A percentile compares a stretch with the other conserved stretches of the same genome.
Conservation (phyloP, 2,888 invertebrate species). For the Maniola hyperantus region DNA sequence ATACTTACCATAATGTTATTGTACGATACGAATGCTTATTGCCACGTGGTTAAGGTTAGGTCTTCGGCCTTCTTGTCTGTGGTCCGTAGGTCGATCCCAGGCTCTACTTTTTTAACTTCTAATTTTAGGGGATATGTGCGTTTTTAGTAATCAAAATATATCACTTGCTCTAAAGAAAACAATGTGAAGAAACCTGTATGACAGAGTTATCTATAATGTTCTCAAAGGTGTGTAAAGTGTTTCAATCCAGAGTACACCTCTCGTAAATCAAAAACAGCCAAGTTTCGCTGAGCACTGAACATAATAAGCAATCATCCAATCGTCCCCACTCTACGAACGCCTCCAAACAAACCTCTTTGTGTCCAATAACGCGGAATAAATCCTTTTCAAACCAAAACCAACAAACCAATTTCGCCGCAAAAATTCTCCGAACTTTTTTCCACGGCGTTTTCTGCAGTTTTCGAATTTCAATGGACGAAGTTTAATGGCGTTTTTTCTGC, state of each 20-base stretch:
- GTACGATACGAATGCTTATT: neutral
- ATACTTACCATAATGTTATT: constrained; percentile 3
- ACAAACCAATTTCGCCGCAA: constrained; percentile 27
- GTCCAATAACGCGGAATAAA: constrained; percentile 30
- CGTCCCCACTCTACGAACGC: constrained; percentile 9
- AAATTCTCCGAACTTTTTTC: constrained; percentile 35
- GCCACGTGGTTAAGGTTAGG: too few species aligned
- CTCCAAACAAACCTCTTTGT: constrained; percentile 26
- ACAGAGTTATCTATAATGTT: too few species aligned
- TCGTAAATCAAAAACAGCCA: neutral
- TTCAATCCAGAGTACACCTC: neutral
- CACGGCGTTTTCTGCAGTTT: constrained; percentile 26
- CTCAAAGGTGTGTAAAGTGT: too few species aligned
- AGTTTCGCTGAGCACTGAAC: too few species aligned
- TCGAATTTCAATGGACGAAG: constrained; percentile 29
- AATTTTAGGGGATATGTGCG: too few species aligned
- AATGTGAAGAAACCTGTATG: too few species aligned
- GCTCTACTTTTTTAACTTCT: too few species aligned
- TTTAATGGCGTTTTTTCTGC: constrained; percentile 32
- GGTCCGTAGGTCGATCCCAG: too few species aligned
- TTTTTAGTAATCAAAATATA: too few species aligned
- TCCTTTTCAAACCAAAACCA: constrained; percentile 23
- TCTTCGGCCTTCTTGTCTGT: too few species aligned
- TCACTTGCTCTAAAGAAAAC: too few species aligned
- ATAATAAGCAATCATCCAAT: constrained; percentile 11